Conservation (phyloP, 2,888 invertebrate species). For the Altica lythri region DNA sequence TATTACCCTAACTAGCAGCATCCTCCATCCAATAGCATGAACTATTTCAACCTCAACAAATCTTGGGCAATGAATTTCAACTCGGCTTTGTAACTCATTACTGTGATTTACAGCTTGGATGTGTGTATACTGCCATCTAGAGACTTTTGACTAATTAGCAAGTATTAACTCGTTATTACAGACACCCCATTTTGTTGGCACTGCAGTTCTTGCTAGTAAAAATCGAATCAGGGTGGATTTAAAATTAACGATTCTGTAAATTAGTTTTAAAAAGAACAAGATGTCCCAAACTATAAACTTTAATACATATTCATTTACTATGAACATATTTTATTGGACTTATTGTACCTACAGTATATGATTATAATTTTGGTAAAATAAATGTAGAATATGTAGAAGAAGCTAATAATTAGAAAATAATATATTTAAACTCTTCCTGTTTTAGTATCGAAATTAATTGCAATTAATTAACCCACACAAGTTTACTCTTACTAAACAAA, state of each 20-base stretch:
- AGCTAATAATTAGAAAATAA: no score
- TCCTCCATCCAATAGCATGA: slow-evolving; percentile 17
- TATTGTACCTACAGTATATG: no score
- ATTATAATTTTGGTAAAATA: no score
- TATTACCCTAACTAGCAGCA: slow-evolving; percentile 16
- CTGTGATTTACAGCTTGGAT: slow-evolving; percentile 43
- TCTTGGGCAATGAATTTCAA: slow-evolving; percentile 32
- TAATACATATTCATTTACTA: no score
- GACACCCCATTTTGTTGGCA: slow-evolving; percentile 35
- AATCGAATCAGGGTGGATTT: slow-evolving; percentile 37
- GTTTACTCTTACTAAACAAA: slow-evolving; percentile 25
- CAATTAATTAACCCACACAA: slow-evolving; percentile 24
- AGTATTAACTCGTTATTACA: slow-evolving; percentile 45
- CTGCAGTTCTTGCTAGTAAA: slow-evolving; percentile 28
- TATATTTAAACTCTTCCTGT: no score
- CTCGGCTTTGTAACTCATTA: slow-evolving; percentile 37
- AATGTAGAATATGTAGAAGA: no score
- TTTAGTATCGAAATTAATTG: slow-evolving; percentile 10
- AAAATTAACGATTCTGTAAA: slow-evolving; percentile 43
- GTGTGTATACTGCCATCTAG: slow-evolving; percentile 42
- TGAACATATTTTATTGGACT: no score
- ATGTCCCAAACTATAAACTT: no score
- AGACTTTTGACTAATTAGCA: slow-evolving; percentile 45
- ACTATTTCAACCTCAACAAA: slow-evolving; percentile 28
- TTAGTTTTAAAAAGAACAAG: slow-evolving; percentile 37